Percentiles rank a stretch among this genome's conserved stretches.
phyloP scores from a whole-genome alignment of 2,797 vertebrate species.

The Euthynnus affinis region DNA sequence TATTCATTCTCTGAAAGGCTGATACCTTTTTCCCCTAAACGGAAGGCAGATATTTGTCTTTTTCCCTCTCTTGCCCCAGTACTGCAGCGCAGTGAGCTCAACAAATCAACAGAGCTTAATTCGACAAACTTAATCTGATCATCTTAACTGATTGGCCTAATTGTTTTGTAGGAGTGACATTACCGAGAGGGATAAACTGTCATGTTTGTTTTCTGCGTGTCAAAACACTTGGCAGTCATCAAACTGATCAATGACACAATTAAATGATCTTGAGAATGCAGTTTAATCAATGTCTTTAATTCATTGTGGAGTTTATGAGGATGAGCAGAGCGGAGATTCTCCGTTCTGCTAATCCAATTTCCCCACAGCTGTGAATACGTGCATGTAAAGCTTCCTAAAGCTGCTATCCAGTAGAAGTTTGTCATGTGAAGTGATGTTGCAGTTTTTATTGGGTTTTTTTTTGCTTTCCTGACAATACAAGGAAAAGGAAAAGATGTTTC shows the following conservation, averaged over 20 bases:
- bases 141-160: slow-evolving; percentile 62
- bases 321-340: not conserved
- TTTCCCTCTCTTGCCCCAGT: slow-evolving; percentile 25
- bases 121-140: slow-evolving; percentile 57
- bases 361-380: not conserved
- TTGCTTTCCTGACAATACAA: not conserved
- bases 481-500: not conserved
- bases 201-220: slow-evolving; percentile 43
- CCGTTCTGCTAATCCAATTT: not conserved
- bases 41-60: slow-evolving; percentile 29
- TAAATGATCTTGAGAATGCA: slow-evolving; percentile 10
- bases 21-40: slow-evolving; percentile 20
- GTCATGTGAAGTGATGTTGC: too few species aligned
- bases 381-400: not conserved
- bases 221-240: slow-evolving; percentile 22
- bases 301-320: not conserved
- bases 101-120: slow-evolving; percentile 50
- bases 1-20: slow-evolving; percentile 54
- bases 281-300: slow-evolving; percentile 19
- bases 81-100: slow-evolving; percentile 24
- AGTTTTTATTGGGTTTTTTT: too few species aligned
- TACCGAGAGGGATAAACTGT: slow-evolving; percentile 28
- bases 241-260: slow-evolving; percentile 37
- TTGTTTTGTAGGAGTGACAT: slow-evolving; percentile 51
- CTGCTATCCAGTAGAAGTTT: too few species aligned